These are phyloP conservation scores for Dyspetes luteomarginatus DNA, from an alignment of 2,888 invertebrate genomes.

Conservation along the genomic window DNA sequence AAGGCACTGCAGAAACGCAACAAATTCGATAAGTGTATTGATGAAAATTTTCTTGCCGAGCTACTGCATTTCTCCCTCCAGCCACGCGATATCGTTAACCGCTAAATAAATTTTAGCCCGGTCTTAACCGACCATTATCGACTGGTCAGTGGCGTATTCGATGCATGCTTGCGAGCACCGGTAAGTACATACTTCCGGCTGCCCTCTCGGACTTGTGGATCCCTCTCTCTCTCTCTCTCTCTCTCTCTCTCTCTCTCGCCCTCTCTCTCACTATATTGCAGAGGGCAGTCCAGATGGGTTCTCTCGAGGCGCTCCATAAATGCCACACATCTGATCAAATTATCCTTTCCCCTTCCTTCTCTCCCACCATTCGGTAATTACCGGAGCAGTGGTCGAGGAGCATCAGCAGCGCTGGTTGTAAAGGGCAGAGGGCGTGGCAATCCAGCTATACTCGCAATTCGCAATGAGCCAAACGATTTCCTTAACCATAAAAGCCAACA, in stretches of 20 bases:
- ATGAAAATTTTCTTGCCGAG: slow-evolving; percentile 25
- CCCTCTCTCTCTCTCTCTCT: neutral
- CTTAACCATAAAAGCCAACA: neutral
- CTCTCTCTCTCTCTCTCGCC: neutral
- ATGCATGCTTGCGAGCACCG: slow-evolving; percentile 34
- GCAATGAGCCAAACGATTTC: neutral
- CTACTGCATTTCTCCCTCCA: slow-evolving; percentile 13
- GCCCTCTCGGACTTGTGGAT: slow-evolving; percentile 32
- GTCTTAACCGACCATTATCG: slow-evolving; percentile 58
- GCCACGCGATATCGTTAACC: slow-evolving; percentile 17
- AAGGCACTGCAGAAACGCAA: neutral
- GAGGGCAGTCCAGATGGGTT: slow-evolving; percentile 30
- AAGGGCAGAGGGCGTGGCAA: neutral
- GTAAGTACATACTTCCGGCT: slow-evolving; percentile 49
- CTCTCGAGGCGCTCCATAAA: slow-evolving; percentile 55
- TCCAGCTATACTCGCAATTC: neutral
- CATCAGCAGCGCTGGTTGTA: neutral
- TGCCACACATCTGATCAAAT: slow-evolving; percentile 61
- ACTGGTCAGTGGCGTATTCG: slow-evolving; percentile 41
- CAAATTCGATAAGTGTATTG: slow-evolving; percentile 35
- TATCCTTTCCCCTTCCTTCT: slow-evolving; percentile 29
- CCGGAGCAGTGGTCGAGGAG: neutral
- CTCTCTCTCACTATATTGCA: neutral
- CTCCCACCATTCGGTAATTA: slow-evolving; percentile 14
- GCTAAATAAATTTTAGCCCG: slow-evolving; percentile 44